Conservation (phyloP, 2,113 vertebrate species). For the Tauraco erythrolophus region DNA sequence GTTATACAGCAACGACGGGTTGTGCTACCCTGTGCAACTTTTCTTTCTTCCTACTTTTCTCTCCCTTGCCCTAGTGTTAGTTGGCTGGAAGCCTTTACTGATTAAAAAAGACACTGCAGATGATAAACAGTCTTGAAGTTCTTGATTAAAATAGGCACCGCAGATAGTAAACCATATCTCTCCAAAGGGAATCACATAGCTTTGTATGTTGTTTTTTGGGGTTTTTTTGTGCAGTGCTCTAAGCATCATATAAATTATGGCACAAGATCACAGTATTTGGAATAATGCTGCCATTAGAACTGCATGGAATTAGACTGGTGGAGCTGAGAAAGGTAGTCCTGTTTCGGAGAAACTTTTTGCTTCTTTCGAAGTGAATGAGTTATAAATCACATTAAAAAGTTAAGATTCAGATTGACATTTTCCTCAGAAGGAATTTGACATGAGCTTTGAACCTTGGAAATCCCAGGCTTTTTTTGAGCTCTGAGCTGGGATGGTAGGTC, state of each 20-base stretch:
- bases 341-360: background rate
- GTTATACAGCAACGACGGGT: background rate
- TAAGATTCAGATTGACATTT: background rate
- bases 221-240: background rate
- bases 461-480: background rate
- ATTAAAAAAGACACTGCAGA: background rate
- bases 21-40: background rate
- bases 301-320: background rate
- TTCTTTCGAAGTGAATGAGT: background rate
- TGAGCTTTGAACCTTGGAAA: background rate
- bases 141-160: background rate
- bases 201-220: background rate
- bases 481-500: background rate
- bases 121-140: background rate
- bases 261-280: background rate
- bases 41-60: background rate
- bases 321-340: background rate
- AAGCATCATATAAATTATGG: background rate
- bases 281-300: background rate
- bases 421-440: background rate
- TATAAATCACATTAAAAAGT: background rate
- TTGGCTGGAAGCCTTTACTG: background rate
- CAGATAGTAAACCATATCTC: background rate
- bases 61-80: background rate
- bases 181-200: background rate